phyloP scores from a whole-genome alignment of 1,140 invertebrate genomes.

The Maconellicoccus hirsutus region DNA sequence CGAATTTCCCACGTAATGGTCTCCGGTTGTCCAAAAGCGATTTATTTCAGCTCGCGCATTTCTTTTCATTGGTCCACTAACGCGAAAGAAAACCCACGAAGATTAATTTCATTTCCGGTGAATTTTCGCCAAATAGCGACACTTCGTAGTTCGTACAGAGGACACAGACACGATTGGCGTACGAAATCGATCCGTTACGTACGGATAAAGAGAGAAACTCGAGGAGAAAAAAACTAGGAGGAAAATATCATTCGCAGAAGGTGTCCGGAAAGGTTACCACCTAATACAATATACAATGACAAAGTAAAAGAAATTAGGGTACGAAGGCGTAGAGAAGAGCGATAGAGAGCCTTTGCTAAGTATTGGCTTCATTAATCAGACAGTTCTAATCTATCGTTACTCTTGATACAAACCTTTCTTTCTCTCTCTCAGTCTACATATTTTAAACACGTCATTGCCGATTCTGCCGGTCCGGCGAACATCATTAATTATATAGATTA shows the following conservation, averaged over 20 bases:
- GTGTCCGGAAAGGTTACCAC: background rate
- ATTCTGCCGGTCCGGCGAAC: constrained; percentile 6
- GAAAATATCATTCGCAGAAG: background rate
- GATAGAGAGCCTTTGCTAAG: background rate
- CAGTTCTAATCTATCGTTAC: constrained; percentile 1
- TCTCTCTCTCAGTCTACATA: background rate
- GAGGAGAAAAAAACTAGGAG: background rate
- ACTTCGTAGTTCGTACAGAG: too few species aligned
- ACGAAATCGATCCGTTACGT: background rate
- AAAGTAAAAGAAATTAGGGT: constrained; percentile 9
- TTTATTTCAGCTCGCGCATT: too few species aligned
- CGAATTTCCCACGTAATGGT: too few species aligned
- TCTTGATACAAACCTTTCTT: background rate
- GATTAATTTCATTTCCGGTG: too few species aligned
- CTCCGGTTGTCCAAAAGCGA: too few species aligned
- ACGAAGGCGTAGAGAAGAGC: background rate
- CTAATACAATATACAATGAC: constrained; percentile 4
- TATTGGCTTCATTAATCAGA: constrained; percentile 21
- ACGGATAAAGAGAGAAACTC: background rate
- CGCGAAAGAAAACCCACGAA: too few species aligned
- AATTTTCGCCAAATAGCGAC: too few species aligned
- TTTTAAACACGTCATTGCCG: background rate
- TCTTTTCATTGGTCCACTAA: too few species aligned
- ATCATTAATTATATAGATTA: constrained; percentile 10
- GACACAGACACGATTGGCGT: too few species aligned